These are phyloP conservation scores for Xerus rutilus DNA, from an alignment of 2,797 vertebrate species.

Conservation along the genomic window DNA sequence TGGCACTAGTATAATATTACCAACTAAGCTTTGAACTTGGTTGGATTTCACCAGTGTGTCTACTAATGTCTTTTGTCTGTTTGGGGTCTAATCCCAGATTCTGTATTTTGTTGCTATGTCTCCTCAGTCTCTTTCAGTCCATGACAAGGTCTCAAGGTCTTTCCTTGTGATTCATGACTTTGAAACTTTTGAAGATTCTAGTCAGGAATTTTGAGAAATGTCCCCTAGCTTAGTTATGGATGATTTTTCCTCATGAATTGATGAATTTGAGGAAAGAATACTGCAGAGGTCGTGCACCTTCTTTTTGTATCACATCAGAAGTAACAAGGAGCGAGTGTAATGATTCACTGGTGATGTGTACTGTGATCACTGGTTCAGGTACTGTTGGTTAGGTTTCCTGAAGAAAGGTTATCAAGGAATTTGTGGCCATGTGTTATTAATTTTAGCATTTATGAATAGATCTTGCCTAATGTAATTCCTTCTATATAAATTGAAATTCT, in stretches of 20 bases:
- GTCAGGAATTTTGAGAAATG: not conserved
- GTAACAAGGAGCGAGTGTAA: not conserved
- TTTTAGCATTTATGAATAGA: not conserved
- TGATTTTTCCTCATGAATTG: not conserved
- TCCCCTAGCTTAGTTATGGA: not conserved
- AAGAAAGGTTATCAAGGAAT: not conserved
- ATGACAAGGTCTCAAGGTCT: not conserved
- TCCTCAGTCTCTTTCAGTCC: not conserved
- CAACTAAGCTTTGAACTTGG: not conserved
- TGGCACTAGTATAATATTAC: not conserved
- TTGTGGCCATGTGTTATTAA: not conserved
- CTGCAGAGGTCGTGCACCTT: not conserved
- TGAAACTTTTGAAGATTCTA: not conserved
- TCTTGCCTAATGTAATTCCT: not conserved
- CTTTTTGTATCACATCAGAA: not conserved
- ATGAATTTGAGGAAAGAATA: not conserved
- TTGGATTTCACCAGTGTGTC: not conserved
- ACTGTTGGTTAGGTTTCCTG: not conserved
- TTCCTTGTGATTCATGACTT: not conserved
- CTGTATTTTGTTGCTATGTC: not conserved
- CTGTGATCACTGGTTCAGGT: not conserved
- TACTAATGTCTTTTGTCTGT: not conserved
- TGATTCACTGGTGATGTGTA: not conserved
- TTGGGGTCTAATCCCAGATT: not conserved
- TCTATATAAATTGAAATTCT: slow-evolving; percentile 9